Conservation (phyloP, 2,888 invertebrate species). For the Anthophora plumipes region DNA sequence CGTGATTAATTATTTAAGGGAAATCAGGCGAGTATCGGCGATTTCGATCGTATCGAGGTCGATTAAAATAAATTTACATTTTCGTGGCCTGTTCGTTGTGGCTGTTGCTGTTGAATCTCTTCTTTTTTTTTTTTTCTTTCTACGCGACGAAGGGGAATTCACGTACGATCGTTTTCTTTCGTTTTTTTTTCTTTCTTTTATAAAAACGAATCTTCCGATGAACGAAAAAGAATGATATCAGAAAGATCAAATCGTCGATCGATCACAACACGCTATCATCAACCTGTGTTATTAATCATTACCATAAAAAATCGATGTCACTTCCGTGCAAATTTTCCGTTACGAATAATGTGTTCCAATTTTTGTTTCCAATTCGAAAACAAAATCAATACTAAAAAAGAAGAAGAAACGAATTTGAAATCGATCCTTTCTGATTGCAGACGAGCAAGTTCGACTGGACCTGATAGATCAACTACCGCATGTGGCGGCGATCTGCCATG, state of each 20-base stretch:
- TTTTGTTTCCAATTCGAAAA: no score
- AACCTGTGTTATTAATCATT: no score
- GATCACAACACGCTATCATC: no score
- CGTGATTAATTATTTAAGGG: slow-evolving; percentile 13
- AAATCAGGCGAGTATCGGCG: slow-evolving; percentile 1
- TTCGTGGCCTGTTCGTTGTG: not conserved
- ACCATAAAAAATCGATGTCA: no score
- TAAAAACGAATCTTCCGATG: not conserved
- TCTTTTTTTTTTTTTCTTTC: not conserved
- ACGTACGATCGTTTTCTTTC: not conserved
- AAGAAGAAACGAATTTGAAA: no score
- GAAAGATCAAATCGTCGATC: no score
- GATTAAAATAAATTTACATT: slow-evolving; percentile 19
- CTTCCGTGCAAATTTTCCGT: no score
- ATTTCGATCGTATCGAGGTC: not conserved
- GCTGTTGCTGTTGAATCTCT: not conserved
- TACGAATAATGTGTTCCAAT: no score
- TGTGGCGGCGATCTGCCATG: slow-evolving; percentile 87
- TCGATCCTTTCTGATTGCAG: slow-evolving; percentile 83
- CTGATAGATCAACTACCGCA: slow-evolving; percentile 89
- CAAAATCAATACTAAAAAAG: no score
- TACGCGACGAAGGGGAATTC: not conserved
- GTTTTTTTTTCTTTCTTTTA: no score
- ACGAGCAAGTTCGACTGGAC: slow-evolving; percentile 87
- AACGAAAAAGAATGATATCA: not conserved